Percentiles rank a stretch among this genome's conserved stretches.
Evolutionary conservation across 53 echinoderm and acorn worm species (phyloP).

Genomic region (Echinometra lucunter): DNA sequence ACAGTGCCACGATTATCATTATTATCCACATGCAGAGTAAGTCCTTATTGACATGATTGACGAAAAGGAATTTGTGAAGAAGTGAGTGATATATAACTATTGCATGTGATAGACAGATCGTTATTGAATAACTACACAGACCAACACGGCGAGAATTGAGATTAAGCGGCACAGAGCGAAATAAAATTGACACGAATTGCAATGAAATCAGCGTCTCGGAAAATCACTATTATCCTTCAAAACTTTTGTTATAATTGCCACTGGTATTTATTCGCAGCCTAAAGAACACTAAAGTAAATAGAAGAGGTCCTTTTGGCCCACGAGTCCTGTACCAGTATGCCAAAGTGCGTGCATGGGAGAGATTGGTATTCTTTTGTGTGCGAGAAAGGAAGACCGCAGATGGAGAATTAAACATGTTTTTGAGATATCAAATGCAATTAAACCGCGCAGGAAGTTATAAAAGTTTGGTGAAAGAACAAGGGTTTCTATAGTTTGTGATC

Average conservation of each 20-base stretch:
- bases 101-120: conserved; percentile 30
- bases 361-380: not conserved
- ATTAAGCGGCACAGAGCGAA: conserved; percentile 1
- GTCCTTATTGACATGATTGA: not conserved
- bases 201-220: conserved; percentile 49
- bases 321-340: not conserved
- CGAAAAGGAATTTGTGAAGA: conserved; percentile 1
- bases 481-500: not conserved
- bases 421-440: conserved; percentile 45
- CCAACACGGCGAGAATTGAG: not conserved
- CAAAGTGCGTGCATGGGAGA: not conserved
- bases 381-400: conserved; percentile 21
- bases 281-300: conserved; percentile 55
- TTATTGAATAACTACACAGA: conserved; percentile 3
- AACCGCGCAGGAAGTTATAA: conserved; percentile 51
- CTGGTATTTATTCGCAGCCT: conserved; percentile 34
- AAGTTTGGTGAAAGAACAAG: conserved; percentile 19
- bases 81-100: not conserved
- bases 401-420: conserved; percentile 35
- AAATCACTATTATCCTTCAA: conserved; percentile 58
- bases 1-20: not conserved
- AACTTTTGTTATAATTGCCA: conserved; percentile 67
- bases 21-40: too few relatives aligned
- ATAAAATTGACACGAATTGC: conserved; percentile 49
- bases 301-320: not conserved